Base-by-base conservation (phyloP, 1,140 invertebrate species). In the Rhagoletis pomonella region DNA sequence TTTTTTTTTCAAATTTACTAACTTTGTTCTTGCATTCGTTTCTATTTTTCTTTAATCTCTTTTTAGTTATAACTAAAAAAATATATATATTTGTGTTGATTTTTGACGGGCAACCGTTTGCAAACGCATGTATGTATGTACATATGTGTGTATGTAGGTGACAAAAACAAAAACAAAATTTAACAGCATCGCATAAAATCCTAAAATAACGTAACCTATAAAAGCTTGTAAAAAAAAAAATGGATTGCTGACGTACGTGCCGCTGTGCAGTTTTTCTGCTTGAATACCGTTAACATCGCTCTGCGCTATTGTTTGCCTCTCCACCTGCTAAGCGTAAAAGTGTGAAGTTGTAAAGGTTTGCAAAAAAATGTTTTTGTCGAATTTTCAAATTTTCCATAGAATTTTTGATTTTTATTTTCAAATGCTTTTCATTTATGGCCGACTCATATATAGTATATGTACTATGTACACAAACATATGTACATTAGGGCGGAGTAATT, bases 161-260 rank as follows among this genome's bases (percentile, higher is more conserved):
- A 12, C 19, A 39, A 19, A 7, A 6, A 47, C 29, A 67, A 73
- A 17, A 47, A 6, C 17, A 47, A 73, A 73, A 47, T 47, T 14
- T 42, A 73, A 4, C 42, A 10, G 67, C 42, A 73, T 12, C 42
- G 4, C 67, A 47, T 17, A 42, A 47, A 67, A 67, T 67, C 64
- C 64, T 67, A 42, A 67, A 62, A 62, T 62, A 58, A 81, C 73
- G 55, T 73, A 73, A 44, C 42, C 42, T 73, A 44, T 47, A 81
- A 55, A 81, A 81, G 17, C 47, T 5, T 3, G 9, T 39, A 69
- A 69, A 44, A 39, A 50, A 47, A 19, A 73, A 73, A n/a, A 6
- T 29, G 12, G 50, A 42, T 19, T 29, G 47, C 17, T 81, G n/a
- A 5, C 73, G 47, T 58, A 55, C 73, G 47, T 81, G 73, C 47